A percentile compares a stretch with the other conserved stretches of the same genome.
These are phyloP conservation scores for Sycon ciliatum DNA, from an alignment of 37 sponge, comb jelly and placozoan species.

Conservation along the genomic window DNA sequence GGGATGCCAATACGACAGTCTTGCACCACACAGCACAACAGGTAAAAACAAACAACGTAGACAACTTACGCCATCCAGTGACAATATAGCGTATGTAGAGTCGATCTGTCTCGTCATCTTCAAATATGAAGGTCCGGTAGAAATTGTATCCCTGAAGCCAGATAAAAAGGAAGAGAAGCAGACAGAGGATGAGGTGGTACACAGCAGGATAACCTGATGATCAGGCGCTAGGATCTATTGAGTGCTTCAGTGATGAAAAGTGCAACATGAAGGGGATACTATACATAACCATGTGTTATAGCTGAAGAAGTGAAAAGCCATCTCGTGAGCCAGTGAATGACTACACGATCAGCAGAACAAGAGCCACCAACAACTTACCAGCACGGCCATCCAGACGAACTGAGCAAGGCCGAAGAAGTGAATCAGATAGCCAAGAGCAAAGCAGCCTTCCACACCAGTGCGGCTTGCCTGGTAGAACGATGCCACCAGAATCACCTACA, in stretches of 20 bases:
- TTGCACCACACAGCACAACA: too few relatives aligned
- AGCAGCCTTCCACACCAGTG: not conserved
- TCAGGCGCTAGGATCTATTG: not conserved
- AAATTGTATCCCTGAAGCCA: not conserved
- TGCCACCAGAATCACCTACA: not conserved
- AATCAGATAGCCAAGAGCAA: slow-evolving; percentile 1
- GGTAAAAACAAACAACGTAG: too few relatives aligned
- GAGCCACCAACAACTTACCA: not conserved
- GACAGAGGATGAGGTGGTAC: not conserved
- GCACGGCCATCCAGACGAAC: not conserved
- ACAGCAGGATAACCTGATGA: not conserved
- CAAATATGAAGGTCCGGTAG: not conserved
- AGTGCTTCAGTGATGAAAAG: too few relatives aligned
- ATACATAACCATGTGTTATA: too few relatives aligned
- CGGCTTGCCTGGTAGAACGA: not conserved
- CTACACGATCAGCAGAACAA: not conserved
- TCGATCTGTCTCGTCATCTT: slow-evolving; percentile 8
- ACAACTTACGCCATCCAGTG: slow-evolving; percentile 2
- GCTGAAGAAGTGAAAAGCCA: too few relatives aligned
- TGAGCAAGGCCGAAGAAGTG: slow-evolving; percentile 12
- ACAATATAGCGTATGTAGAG: not conserved
- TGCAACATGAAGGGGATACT: too few relatives aligned
- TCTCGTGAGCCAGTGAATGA: not conserved
- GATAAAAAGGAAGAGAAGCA: not conserved
- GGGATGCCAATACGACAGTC: too few relatives aligned